Conservation (phyloP, 2,888 invertebrate genomes). For the Brachypalpus laphriformis region DNA sequence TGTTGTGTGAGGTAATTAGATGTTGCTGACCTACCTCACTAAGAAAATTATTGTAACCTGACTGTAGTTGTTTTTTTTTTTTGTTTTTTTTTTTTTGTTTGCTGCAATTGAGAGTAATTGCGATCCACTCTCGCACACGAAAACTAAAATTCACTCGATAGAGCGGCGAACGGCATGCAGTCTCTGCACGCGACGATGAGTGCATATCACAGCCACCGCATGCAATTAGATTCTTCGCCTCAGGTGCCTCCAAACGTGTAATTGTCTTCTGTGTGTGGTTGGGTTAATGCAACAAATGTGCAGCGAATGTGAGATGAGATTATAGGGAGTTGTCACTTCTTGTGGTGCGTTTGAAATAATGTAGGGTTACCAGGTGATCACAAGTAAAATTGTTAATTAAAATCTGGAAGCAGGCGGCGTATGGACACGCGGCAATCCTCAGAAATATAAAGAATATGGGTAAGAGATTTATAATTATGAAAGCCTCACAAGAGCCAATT, state of each 20-base stretch:
- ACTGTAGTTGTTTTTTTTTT: conserved; percentile 30
- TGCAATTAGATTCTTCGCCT: conserved; percentile 54
- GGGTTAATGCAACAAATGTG: conserved; percentile 41
- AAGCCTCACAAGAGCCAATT: too few relatives aligned
- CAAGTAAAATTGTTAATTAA: too few relatives aligned
- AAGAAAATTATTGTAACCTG: conserved; percentile 60
- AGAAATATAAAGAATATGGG: too few relatives aligned
- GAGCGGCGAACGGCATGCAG: conserved; percentile 23
- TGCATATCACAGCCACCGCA: conserved; percentile 30
- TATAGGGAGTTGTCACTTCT: conserved; percentile 34
- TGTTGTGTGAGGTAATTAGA: conserved; percentile 62
- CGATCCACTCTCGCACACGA: conserved; percentile 24
- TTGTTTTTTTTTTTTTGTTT: conserved; percentile 7
- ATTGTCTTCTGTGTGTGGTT: conserved; percentile 18
- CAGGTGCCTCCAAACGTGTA: conserved; percentile 40
- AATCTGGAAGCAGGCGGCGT: too few relatives aligned
- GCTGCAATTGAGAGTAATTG: conserved; percentile 57
- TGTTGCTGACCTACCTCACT: conserved; percentile 69
- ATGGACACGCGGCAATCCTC: too few relatives aligned
- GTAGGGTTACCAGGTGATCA: conserved; percentile 19
- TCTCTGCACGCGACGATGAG: conserved; percentile 40
- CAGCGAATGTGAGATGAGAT: conserved; percentile 40
- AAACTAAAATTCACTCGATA: conserved; percentile 30
- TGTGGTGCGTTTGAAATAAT: background rate
- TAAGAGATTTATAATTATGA: too few relatives aligned